Evolutionary conservation across 2,888 invertebrate species (phyloP).

Genomic region (Abrostola tripartita): DNA sequence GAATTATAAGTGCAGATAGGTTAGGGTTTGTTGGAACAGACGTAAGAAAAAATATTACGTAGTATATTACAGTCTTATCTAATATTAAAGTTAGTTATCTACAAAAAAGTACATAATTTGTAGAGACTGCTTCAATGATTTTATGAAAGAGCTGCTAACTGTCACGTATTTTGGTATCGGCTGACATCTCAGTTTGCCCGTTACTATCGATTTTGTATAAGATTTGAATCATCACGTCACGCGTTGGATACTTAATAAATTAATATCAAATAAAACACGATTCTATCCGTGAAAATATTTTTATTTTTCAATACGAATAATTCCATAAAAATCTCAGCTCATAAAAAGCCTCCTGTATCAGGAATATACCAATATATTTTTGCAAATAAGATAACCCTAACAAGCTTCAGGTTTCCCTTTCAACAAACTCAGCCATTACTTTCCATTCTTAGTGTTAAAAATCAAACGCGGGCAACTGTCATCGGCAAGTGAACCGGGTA

Average conservation of each 20-base stretch:
- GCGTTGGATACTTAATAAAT: no score
- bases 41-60: background rate
- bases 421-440: constrained; percentile 21
- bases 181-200: no score
- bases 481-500: constrained; percentile 40
- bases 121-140: no score
- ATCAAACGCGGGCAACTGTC: constrained; percentile 48
- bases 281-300: background rate
- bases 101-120: no score
- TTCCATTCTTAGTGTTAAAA: constrained; percentile 36
- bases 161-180: no score
- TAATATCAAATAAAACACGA: no score
- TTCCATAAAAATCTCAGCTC: background rate
- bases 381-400: background rate
- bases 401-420: constrained; percentile 4
- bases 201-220: no score
- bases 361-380: background rate
- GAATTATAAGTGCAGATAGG: background rate
- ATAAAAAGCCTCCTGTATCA: background rate
- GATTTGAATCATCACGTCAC: no score
- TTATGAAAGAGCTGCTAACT: no score
- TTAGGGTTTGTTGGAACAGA: background rate
- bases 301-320: background rate
- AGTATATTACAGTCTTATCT: no score
- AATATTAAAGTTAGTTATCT: no score